Conservation (phyloP, 1,140 invertebrate genomes). For the Procambarus clarkii region DNA sequence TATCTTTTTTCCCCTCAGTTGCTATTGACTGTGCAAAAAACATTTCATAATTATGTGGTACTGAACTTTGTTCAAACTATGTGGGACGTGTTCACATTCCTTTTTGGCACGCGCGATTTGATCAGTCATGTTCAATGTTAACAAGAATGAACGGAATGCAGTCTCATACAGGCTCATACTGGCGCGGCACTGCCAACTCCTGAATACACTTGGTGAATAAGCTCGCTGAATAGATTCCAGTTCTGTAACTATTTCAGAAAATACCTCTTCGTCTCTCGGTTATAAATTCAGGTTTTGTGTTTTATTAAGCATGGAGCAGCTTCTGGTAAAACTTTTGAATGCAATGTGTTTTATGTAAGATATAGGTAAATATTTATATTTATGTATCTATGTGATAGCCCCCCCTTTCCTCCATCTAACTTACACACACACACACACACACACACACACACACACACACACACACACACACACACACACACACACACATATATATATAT, state of each 20-base stretch:
- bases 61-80: conserved; percentile 6
- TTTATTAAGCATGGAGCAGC: too few relatives aligned
- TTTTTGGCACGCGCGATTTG: background rate
- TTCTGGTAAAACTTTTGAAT: too few relatives aligned
- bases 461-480: too few relatives aligned
- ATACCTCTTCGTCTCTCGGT: background rate
- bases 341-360: background rate
- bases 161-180: too few relatives aligned
- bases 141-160: background rate
- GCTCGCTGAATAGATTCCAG: background rate
- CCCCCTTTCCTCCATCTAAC: too few relatives aligned
- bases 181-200: too few relatives aligned
- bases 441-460: too few relatives aligned
- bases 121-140: background rate
- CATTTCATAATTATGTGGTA: background rate
- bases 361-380: background rate
- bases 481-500: too few relatives aligned
- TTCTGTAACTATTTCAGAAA: background rate
- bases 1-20: background rate
- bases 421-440: too few relatives aligned
- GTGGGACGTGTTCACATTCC: background rate
- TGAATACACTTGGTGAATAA: background rate
- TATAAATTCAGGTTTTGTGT: too few relatives aligned
- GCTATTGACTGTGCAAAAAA: background rate
- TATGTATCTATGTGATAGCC: too few relatives aligned